Base-by-base conservation (phyloP, 2,797 vertebrate species). In the Lycodopsis pacificus region DNA sequence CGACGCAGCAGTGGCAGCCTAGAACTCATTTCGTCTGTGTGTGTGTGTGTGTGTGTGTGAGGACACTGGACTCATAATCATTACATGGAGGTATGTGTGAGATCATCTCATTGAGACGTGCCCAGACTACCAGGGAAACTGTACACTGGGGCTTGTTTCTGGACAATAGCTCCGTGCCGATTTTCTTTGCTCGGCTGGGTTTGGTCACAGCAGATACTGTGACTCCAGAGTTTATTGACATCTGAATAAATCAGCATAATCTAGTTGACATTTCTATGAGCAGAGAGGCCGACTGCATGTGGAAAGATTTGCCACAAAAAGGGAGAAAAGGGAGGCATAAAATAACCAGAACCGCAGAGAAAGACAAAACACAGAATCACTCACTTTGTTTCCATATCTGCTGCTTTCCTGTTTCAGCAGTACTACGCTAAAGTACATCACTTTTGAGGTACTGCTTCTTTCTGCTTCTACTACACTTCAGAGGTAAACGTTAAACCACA, bases 31-130 rank as follows among this genome's bases (percentile, higher is more conserved):
- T 81, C 73, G 68, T 80, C 32, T 76, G 72, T 81, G 82, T 81
- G 51, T 81, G 76, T 73, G 67, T 77, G 73, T 79, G 67, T 75
- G 74, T 69, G 88, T 34, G 32, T 7, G 32, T 2, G 85, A 40
- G 78, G 76, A 79, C 79, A 63, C 38, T 73, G 82, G 74, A 86
- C 81, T 85, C 85, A 69, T 88, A 90, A 90, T 92, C 88, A 90
- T 88, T 88, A 88, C 79, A 85, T 69, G 62, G 82, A 87, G 85
- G 84, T 86, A 78, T 86, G 86, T 88, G 89, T 85, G 88, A 80
- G 86, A 88, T 90, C 84, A 86, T 90, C 87, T 89, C 81, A 84
- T 49, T 77, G 77, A 88, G 83, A 91, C 81, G 86, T 89, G 89
- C 77, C 58, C 63, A 58, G 89, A 90, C 87, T 90, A 65, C 74